These are phyloP conservation scores for Lordiphosa clarofinis DNA, from an alignment of 1,140 invertebrate genomes.

Conservation along the genomic window DNA sequence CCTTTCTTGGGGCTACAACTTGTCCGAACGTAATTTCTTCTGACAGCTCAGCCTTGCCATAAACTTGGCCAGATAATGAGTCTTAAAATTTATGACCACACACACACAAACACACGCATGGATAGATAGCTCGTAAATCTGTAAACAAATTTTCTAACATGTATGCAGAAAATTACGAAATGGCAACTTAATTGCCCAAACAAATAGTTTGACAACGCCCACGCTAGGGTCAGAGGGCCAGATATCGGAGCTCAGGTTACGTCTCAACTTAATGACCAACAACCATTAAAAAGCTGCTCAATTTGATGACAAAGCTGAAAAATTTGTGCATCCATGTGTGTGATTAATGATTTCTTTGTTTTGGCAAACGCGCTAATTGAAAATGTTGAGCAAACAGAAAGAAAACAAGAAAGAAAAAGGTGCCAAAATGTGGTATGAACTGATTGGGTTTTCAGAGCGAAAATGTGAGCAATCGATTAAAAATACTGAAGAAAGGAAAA, in stretches of 20 bases:
- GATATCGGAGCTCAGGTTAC: slow-evolving; percentile 45
- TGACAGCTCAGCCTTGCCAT: neutral
- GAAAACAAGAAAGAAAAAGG: slow-evolving; percentile 11
- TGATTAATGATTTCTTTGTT: slow-evolving; percentile 74
- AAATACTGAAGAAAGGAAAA: too few species aligned
- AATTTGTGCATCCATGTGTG: slow-evolving; percentile 16
- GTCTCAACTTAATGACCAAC: slow-evolving; percentile 5
- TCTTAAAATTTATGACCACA: slow-evolving; percentile 51
- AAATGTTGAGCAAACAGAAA: slow-evolving; percentile 41
- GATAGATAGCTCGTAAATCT: slow-evolving; percentile 48
- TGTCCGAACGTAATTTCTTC: slow-evolving; percentile 22
- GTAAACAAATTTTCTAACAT: slow-evolving; percentile 57
- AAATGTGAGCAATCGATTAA: neutral
- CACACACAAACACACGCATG: slow-evolving; percentile 1
- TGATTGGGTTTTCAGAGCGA: slow-evolving; percentile 5
- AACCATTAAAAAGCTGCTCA: slow-evolving; percentile 40
- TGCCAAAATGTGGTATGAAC: neutral
- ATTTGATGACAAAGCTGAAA: slow-evolving; percentile 56
- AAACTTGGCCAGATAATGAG: slow-evolving; percentile 38
- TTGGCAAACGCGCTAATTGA: slow-evolving; percentile 57
- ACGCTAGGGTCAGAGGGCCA: too few species aligned
- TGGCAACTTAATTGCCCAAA: slow-evolving; percentile 67
- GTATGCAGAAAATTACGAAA: slow-evolving; percentile 67
- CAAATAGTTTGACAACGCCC: slow-evolving; percentile 61
- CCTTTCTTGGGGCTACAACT: slow-evolving; percentile 27